These are phyloP conservation scores for Forbesichthys papilliferus DNA, from an alignment of 2,113 vertebrate genomes.

Conservation along the genomic window DNA sequence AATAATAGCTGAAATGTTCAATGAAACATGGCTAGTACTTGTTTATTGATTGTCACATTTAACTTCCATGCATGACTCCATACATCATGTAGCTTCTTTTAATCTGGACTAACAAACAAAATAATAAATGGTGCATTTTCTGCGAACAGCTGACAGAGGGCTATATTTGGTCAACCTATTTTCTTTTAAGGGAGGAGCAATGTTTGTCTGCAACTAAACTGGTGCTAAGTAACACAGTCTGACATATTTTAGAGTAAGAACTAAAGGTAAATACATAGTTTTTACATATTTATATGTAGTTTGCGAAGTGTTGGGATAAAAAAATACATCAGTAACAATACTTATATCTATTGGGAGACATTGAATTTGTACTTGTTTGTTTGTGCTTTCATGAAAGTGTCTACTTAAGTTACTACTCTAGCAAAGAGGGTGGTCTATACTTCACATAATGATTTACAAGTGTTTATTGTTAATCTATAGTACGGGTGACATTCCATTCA, in stretches of 20 bases:
- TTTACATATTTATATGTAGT: no score
- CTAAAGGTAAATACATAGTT: no score
- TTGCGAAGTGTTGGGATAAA: no score
- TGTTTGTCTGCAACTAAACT: slow-evolving; percentile 62
- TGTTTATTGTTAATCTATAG: slow-evolving; percentile 37
- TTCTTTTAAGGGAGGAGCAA: slow-evolving; percentile 41
- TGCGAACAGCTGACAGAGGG: slow-evolving; percentile 46
- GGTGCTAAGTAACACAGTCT: slow-evolving; percentile 43
- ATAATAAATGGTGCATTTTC: slow-evolving; percentile 16
- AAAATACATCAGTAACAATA: no score
- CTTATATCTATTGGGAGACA: no score
- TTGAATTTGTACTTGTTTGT: no score
- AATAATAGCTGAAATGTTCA: no score
- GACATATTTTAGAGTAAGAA: no score
- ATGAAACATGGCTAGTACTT: no score
- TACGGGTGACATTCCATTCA: slow-evolving; percentile 10
- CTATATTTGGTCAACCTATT: slow-evolving; percentile 60
- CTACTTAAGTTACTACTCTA: slow-evolving; percentile 7
- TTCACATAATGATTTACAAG: slow-evolving; percentile 54
- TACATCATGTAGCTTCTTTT: no score
- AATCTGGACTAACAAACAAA: slow-evolving; percentile 11
- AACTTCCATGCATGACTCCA: no score
- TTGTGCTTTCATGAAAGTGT: slow-evolving; percentile 15
- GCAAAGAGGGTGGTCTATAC: slow-evolving; percentile 37
- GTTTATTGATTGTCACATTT: no score